A percentile compares a stretch with the other conserved stretches of the same genome.
These are phyloP conservation scores for Leptura quadrifasciata DNA, from an alignment of 2,888 invertebrate species.

Conservation along the genomic window DNA sequence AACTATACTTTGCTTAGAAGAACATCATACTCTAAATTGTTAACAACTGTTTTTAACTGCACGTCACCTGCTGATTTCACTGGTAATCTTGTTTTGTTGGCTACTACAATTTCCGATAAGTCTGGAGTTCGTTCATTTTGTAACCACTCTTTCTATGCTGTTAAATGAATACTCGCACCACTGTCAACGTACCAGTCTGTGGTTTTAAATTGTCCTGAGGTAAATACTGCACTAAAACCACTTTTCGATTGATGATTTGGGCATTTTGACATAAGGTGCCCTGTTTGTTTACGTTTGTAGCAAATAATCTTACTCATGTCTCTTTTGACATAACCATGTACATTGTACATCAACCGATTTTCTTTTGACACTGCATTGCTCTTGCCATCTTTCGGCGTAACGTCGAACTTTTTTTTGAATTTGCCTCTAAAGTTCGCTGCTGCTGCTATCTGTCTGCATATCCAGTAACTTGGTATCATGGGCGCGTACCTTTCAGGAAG, in stretches of 20 bases:
- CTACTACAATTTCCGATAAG: not conserved
- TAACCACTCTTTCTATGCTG: constrained; percentile 47
- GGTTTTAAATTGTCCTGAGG: constrained; percentile 50
- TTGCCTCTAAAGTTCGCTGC: not conserved
- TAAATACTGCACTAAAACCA: constrained; percentile 58
- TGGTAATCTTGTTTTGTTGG: not conserved
- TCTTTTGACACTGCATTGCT: constrained; percentile 4
- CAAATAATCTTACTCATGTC: constrained; percentile 22
- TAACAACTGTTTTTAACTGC: not conserved
- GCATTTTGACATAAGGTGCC: constrained; percentile 38
- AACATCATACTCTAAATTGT: constrained; percentile 37
- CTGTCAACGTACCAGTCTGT: constrained; percentile 62
- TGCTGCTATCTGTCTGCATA: constrained; percentile 5
- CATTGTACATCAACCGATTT: not conserved
- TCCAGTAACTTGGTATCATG: constrained; percentile 58
- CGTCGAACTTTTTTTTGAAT: constrained; percentile 14
- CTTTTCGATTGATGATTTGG: constrained; percentile 23
- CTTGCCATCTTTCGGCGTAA: constrained; percentile 34
- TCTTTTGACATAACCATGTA: constrained; percentile 15
- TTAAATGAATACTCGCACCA: constrained; percentile 61
- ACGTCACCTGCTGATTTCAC: not conserved
- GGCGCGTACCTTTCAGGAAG: constrained; percentile 53
- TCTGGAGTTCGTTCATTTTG: constrained; percentile 37
- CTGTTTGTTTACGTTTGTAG: constrained; percentile 41
- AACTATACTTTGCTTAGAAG: constrained; percentile 49